Evolutionary conservation across 2,113 vertebrate species (phyloP).

Genomic region (Caretta caretta): DNA sequence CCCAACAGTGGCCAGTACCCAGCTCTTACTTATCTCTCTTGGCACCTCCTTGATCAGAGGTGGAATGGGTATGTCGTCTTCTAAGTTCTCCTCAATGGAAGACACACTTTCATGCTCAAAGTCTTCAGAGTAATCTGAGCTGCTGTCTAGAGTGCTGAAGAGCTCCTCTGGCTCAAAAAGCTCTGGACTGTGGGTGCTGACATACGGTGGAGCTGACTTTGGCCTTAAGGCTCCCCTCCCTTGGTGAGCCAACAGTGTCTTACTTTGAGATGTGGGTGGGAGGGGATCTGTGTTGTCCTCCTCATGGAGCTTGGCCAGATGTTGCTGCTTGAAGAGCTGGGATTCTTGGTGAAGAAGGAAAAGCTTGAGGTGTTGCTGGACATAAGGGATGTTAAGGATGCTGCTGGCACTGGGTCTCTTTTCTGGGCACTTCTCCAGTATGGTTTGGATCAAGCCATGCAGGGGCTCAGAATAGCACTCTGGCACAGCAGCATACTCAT

Average conservation of each 20-base stretch:
- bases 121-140: slow-evolving; percentile 82
- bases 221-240: neutral
- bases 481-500: slow-evolving; percentile 69
- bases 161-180: slow-evolving; percentile 32
- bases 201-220: neutral
- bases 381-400: slow-evolving; percentile 66
- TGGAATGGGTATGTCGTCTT: neutral
- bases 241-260: neutral
- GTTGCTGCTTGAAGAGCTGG: slow-evolving; percentile 28
- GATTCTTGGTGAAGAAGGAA: slow-evolving; percentile 57
- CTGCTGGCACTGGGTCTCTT: slow-evolving; percentile 75
- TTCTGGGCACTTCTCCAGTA: slow-evolving; percentile 76
- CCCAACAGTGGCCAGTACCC: no score
- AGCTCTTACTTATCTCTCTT: slow-evolving; percentile 59
- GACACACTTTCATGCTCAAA: slow-evolving; percentile 79
- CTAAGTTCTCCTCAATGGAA: slow-evolving; percentile 63
- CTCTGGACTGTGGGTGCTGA: neutral
- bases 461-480: slow-evolving; percentile 70
- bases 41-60: neutral
- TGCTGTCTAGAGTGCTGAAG: slow-evolving; percentile 34
- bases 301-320: neutral
- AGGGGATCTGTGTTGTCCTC: neutral
- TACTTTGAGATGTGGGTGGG: neutral
- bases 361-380: slow-evolving; percentile 72
- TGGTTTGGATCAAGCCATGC: slow-evolving; percentile 67